These are phyloP conservation scores for Ormyrus pomaceus DNA, from an alignment of 2,888 invertebrate genomes.

Conservation along the genomic window DNA sequence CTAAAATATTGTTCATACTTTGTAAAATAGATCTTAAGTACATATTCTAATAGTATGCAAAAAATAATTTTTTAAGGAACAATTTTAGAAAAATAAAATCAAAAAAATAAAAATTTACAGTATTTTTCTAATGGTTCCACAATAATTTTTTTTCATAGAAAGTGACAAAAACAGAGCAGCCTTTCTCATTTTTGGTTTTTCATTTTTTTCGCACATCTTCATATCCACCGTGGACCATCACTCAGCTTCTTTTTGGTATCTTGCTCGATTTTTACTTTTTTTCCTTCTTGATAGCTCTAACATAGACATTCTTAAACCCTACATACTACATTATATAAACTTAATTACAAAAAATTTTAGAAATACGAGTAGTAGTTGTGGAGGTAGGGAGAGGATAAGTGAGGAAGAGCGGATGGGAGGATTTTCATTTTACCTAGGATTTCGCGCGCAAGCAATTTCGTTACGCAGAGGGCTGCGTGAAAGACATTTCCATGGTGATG, in stretches of 20 bases:
- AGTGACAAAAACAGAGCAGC: constrained; percentile 8
- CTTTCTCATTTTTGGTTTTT: constrained; percentile 18
- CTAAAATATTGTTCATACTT: no score
- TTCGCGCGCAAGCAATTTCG: constrained; percentile 6
- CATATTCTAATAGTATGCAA: no score
- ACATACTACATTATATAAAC: constrained; percentile 19
- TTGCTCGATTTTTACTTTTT: constrained; percentile 21
- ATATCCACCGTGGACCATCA: not conserved
- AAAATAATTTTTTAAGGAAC: no score
- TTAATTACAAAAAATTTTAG: constrained; percentile 42
- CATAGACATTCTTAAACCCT: constrained; percentile 32
- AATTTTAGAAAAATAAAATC: not conserved
- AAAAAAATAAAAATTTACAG: not conserved
- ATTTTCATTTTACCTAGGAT: constrained; percentile 11
- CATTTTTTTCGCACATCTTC: not conserved
- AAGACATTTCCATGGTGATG: constrained; percentile 88
- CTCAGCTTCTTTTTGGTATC: constrained; percentile 31
- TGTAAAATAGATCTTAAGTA: no score
- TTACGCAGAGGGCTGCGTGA: constrained; percentile 64
- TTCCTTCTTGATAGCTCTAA: constrained; percentile 28
- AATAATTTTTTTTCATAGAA: not conserved
- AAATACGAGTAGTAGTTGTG: constrained; percentile 14
- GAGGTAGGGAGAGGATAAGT: not conserved
- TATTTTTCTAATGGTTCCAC: constrained; percentile 2
- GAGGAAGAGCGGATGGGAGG: not conserved